A percentile compares a stretch with the other conserved stretches of the same genome.
phyloP scores from a whole-genome alignment of 2,797 vertebrate genomes.

The Aphelocoma californica region DNA sequence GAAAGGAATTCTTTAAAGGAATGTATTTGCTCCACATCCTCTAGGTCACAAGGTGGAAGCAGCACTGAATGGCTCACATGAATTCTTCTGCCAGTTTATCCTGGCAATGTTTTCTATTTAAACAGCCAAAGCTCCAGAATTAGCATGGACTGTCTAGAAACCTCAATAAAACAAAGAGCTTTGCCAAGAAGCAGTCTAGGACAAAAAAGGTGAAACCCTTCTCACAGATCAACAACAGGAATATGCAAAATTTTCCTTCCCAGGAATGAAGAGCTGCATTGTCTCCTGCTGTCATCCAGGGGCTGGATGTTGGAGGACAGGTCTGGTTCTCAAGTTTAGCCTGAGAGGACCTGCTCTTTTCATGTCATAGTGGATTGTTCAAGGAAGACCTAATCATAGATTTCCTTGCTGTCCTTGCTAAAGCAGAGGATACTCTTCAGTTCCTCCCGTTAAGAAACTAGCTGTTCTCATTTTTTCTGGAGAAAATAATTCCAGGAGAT shows the following conservation, averaged over 20 bases:
- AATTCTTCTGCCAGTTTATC: conserved; percentile 15
- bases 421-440: not conserved
- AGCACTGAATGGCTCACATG: not conserved
- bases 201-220: not conserved
- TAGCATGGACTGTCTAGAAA: conserved; percentile 2
- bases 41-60: not conserved
- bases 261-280: not conserved
- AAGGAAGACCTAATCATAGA: not conserved
- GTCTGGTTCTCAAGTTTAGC: not conserved
- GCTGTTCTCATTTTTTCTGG: not conserved
- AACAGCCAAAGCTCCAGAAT: conserved; percentile 16
- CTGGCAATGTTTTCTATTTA: not conserved
- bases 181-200: not conserved
- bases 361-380: not conserved
- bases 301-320: not conserved
- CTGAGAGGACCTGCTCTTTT: not conserved
- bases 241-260: not conserved
- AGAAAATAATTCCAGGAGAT: not conserved
- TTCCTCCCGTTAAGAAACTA: not conserved
- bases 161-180: not conserved
- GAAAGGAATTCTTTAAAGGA: not conserved
- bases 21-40: not conserved
- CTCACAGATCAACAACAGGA: not conserved
- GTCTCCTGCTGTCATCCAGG: not conserved
- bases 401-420: not conserved